Base-by-base conservation (phyloP, 2,797 vertebrate genomes). In the Pseudochirops corinnae region DNA sequence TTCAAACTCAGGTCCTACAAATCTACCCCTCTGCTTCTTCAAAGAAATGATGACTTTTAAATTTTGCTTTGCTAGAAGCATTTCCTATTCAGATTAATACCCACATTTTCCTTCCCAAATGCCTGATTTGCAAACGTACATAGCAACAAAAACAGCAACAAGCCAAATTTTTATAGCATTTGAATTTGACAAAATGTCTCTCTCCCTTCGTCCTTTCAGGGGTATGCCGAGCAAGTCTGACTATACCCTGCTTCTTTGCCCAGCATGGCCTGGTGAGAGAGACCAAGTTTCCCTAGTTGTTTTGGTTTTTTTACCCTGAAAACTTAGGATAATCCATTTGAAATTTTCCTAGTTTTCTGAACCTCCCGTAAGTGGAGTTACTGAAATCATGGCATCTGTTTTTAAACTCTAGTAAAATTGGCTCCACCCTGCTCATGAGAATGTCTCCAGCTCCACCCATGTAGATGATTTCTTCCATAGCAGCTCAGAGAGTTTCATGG, bases 381-480 rank as follows among this genome's bases (percentile, higher is more conserved):
- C 53, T 50, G 24, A 58, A 58, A 60, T 50, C 52, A 92, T 31
- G 58, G 53, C 56, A 93, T 50, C 53, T 96, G 55, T 56, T 94
- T 95, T 92, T 94, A 90, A 94, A 91, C 46, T 57, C 21, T 11
- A 92, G 93, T 56, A 94, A 92, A 50, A 12, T 46, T 93, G 87
- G 26, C 93, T 95, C 82, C 95, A 52, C 74, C 50, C 1, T 93
- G 90, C n/a, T 7, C 46, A 87, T 5, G 53, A 56, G 50, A 91
- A 93, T 82, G 60, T 24, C 33, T 55, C 92, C 91, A 14, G 74
- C 13, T 56, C 90, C 5, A 53, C 39, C 82, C 39, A 96, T 1
- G 52, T 0, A 0, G 14, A 58, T 46, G 12, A 13, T 90, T 96
- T 82, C 56, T 95, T 39, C 82, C 90, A 55, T 14, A 14, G 55